Conservation (phyloP, 2,888 invertebrate genomes). For the Lepidocyrtoides sp. region DNA sequence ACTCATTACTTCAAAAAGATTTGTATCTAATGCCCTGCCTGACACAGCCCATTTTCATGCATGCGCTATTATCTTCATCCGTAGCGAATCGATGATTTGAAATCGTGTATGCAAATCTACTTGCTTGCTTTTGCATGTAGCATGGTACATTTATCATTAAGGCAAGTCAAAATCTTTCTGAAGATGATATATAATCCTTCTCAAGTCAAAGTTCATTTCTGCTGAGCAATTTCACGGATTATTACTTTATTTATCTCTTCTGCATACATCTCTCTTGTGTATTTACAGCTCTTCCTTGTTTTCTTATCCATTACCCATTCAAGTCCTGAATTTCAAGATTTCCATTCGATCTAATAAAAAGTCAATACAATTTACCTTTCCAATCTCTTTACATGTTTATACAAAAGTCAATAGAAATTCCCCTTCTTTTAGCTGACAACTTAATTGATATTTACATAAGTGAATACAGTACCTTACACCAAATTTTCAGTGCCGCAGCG, state of each 20-base stretch:
- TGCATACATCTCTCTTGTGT: too few relatives aligned
- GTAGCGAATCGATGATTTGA: neutral
- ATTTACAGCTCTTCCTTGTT: neutral
- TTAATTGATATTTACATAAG: slow-evolving; percentile 73
- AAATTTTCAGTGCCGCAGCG: neutral
- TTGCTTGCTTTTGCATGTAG: neutral
- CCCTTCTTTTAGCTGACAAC: slow-evolving; percentile 53
- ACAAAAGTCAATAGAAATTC: slow-evolving; percentile 49
- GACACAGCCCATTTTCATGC: neutral
- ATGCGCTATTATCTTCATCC: neutral
- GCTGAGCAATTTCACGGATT: slow-evolving; percentile 12
- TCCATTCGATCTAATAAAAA: neutral
- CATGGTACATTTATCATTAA: neutral
- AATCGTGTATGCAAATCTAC: neutral
- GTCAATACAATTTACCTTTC: slow-evolving; percentile 6
- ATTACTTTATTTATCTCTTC: neutral
- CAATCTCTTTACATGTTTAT: neutral
- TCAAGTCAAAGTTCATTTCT: slow-evolving; percentile 21
- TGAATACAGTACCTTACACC: neutral
- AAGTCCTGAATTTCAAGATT: neutral
- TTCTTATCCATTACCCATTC: slow-evolving; percentile 32
- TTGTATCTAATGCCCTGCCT: neutral
- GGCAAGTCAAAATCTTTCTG: neutral
- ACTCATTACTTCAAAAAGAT: neutral
- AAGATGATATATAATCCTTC: neutral